Base-by-base conservation (phyloP, 2,888 invertebrate genomes). In the Margaritifera margaritifera region DNA sequence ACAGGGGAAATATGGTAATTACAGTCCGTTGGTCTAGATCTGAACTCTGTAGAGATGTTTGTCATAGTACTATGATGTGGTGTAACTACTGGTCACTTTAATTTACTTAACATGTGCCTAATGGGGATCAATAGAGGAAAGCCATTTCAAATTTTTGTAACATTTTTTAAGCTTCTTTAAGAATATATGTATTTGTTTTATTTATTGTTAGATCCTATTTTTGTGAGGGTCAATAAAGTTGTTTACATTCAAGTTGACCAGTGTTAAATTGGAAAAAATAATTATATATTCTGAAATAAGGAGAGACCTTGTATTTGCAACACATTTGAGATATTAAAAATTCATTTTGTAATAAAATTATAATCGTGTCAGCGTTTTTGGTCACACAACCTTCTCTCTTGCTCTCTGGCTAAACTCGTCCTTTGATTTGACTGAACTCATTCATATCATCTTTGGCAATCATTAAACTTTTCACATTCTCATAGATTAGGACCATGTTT, bases 271-370 rank as follows among this genome's bases (percentile, higher is more conserved):
- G 57, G 55, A 62, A 67, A 67, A 67, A 56, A 62, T 62, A 42
- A 42, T 42, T 42, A 42, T 42, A 42, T 42, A 42, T 42, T 11
- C 42, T 42, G 42, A 42, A 42, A 42, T n/a, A 42, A 65, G 66
- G 62, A 71, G 69, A 71, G 71, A 74, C 71, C 74, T 71, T 74
- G 74, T 74, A 71, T 69, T 71, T 74, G 69, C 69, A 74, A 72
- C 69, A 68, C 51, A 72, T 62, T 72, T 70, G 68, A 77, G 67
- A 72, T 74, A 74, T 74, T 77, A 74, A 70, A 69, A 71, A 69
- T 61, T 59, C 67, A 64, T 77, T 74, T 77, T 77, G 72, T 77
- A 77, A 62, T 66, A 69, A 72, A 69, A 69, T 42, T 64, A 24
- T 59, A 18, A 27, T 25, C 24, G 20, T 59, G 42, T 42, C 42